Evolutionary conservation across 1,140 invertebrate species (phyloP), one percentile per base, ranked within the genome.

Genomic region (Drosophila cardini): DNA sequence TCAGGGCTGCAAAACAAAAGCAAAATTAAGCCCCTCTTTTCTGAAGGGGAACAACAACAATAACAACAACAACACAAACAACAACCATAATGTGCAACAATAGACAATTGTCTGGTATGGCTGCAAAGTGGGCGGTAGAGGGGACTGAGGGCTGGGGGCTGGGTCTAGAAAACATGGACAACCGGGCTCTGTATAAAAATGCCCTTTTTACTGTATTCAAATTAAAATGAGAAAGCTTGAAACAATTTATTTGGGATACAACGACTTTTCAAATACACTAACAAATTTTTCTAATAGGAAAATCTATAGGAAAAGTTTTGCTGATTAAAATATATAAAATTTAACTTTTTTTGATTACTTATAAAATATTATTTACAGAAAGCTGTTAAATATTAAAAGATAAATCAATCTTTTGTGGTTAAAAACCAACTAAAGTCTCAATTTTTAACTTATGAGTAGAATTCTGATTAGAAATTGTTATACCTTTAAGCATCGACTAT

Each of bases 131-230:
- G 18, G n/a, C 11, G 38, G 0, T 2, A 1, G 30, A 1, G 30
- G 46, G 10, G 13, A 34, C 9, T 7, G 48, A n/a, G n/a, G n/a
- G n/a, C n/a, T 15, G 9, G 6, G 15, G 13, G 4, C 8, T 1
- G 1, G 15, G 55, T 8, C 11, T 26, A n/a, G 21, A 26, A 26
- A 26, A 61, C 55, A 43, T 43, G 42, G 43, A n/a, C n/a, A 68
- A 52, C 30, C 4, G 11, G 9, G 57, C 36, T 36, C 46, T 60
- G 60, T 60, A 68, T 64, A 72, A 72, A 72, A 72, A 65, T 70
- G 57, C 64, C 65, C 74, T 72, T 26, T 26, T 64, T 62, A 75
- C 62, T 78, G 75, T 76, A 86, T 86, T 82, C 70, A 86, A 87
- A 86, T 87, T 71, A 86, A 87, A 82, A 71, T 48, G 63, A 82